Conservation (phyloP, 2,797 vertebrate genomes). For the Neosalanx taihuensis region DNA sequence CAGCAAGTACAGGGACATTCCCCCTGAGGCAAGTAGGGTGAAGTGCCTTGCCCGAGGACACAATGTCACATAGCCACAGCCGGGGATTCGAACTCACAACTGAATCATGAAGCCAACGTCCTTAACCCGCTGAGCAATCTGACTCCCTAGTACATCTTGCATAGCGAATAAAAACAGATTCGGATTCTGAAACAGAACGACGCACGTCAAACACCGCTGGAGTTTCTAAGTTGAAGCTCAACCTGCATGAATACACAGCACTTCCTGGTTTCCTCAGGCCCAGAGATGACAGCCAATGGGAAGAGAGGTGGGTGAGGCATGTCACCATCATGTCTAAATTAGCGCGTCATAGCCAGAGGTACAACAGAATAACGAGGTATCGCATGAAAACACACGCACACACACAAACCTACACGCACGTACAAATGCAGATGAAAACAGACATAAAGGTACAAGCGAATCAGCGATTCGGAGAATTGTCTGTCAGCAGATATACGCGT, state of each 20-base stretch:
- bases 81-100: too few species aligned
- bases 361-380: neutral
- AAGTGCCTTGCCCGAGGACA: too few species aligned
- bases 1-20: too few species aligned
- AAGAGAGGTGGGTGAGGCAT: neutral
- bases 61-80: too few species aligned
- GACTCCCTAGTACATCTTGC: too few species aligned
- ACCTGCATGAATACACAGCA: conserved; percentile 5
- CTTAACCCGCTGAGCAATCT: too few species aligned
- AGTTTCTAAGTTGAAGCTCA: conserved; percentile 29
- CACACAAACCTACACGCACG: neutral
- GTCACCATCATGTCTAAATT: conserved; percentile 44
- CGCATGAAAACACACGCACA: neutral
- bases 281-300: conserved; percentile 7
- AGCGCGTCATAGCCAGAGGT: conserved; percentile 27
- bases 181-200: neutral
- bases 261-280: conserved; percentile 2
- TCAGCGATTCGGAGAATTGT: neutral
- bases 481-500: neutral
- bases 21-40: too few species aligned
- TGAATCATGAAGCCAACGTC: too few species aligned
- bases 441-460: neutral
- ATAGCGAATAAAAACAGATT: too few species aligned
- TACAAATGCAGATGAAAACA: neutral
- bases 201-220: conserved; percentile 50